A percentile compares a stretch with the other conserved stretches of the same genome.
Conservation (phyloP, 2,888 invertebrate genomes). For the Hyalella azteca region DNA sequence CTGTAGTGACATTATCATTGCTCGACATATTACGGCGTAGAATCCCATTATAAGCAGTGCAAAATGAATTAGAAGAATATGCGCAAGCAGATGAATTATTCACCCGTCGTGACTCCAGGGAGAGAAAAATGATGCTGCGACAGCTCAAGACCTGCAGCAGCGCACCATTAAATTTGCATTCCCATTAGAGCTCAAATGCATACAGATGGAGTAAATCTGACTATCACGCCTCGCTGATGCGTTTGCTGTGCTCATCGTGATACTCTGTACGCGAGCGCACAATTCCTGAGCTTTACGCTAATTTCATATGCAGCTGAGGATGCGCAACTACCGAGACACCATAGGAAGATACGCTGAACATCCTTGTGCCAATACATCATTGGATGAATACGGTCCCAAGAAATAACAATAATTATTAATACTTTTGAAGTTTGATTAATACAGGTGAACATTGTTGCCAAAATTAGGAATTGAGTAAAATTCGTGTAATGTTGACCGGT, state of each 20-base stretch:
- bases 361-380: too few relatives aligned
- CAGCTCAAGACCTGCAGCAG: background rate
- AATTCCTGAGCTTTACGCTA: too few relatives aligned
- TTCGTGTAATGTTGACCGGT: too few relatives aligned
- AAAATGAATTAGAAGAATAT: slow-evolving; percentile 17
- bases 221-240: slow-evolving; percentile 3
- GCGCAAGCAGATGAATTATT: slow-evolving; percentile 17
- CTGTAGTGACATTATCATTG: background rate
- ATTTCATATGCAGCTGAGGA: too few relatives aligned
- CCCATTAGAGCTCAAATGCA: slow-evolving; percentile 37
- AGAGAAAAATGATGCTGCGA: slow-evolving; percentile 30
- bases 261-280: too few relatives aligned
- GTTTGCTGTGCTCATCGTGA: background rate
- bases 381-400: too few relatives aligned
- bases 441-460: too few relatives aligned
- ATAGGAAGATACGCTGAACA: too few relatives aligned
- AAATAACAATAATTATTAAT: too few relatives aligned
- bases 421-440: too few relatives aligned
- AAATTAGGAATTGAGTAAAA: too few relatives aligned
- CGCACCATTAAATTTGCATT: slow-evolving; percentile 33
- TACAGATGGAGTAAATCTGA: slow-evolving; percentile 34
- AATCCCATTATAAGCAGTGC: background rate
- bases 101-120: slow-evolving; percentile 2
- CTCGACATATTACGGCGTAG: background rate
- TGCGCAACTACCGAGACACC: too few relatives aligned